Evolutionary conservation across 2,113 vertebrate genomes (phyloP).

Genomic region (Vireo altiloquus): DNA sequence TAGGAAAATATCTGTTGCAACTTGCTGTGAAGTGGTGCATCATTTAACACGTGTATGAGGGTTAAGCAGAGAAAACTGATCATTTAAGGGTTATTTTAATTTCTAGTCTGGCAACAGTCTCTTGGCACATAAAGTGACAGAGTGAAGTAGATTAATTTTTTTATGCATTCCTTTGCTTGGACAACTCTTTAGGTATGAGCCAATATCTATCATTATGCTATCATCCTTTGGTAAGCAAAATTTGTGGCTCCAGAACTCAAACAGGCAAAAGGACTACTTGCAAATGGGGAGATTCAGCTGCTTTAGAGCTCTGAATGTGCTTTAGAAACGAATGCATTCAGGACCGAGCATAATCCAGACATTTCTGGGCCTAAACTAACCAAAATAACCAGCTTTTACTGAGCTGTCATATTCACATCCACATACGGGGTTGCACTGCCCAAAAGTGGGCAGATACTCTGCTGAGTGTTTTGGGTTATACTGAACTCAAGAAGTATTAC

Average conservation of each 20-base stretch:
- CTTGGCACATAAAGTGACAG: neutral
- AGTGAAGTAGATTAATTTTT: neutral
- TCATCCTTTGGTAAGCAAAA: neutral
- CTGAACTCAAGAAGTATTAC: neutral
- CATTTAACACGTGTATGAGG: neutral
- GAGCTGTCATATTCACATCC: neutral
- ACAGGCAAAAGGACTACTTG: neutral
- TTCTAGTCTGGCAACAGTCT: neutral
- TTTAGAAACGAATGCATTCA: neutral
- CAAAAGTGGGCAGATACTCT: neutral
- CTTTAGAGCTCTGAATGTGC: neutral
- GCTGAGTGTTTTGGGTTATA: neutral
- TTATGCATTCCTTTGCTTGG: neutral
- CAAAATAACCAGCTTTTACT: neutral
- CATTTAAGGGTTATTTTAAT: neutral
- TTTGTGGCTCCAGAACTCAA: neutral
- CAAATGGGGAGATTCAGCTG: neutral
- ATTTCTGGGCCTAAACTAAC: neutral
- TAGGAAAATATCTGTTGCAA: neutral
- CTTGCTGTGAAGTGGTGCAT: neutral
- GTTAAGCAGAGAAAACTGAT: neutral
- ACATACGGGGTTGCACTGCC: accelerated
- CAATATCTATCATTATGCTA: neutral
- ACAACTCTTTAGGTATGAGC: neutral
- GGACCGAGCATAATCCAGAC: neutral